These are phyloP conservation scores for Machimus rusticus DNA, from an alignment of 2,888 invertebrate species.

Conservation along the genomic window DNA sequence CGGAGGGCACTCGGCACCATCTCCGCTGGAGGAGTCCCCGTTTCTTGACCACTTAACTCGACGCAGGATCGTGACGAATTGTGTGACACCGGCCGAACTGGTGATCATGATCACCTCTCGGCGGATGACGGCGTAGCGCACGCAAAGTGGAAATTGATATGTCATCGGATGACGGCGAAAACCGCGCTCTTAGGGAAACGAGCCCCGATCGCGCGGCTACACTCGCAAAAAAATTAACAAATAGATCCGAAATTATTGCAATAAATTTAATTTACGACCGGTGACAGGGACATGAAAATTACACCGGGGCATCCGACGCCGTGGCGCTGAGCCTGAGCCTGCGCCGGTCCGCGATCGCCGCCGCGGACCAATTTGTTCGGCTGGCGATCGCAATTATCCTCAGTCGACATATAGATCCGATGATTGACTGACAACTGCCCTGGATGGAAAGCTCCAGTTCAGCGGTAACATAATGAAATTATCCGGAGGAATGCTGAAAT, in stretches of 20 bases:
- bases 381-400: slow-evolving; percentile 43
- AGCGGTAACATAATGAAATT: neutral
- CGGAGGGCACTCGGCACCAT: neutral
- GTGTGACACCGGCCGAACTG: neutral
- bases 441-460: neutral
- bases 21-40: neutral
- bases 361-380: slow-evolving; percentile 45
- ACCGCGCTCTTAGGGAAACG: neutral
- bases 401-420: slow-evolving; percentile 16
- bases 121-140: neutral
- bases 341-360: neutral
- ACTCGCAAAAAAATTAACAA: neutral
- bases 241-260: slow-evolving; percentile 34
- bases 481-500: slow-evolving; percentile 1
- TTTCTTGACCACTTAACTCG: neutral
- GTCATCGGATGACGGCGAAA: slow-evolving; percentile 23
- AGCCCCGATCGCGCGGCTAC: neutral
- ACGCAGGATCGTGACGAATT: slow-evolving; percentile 26
- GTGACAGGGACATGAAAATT: slow-evolving; percentile 45
- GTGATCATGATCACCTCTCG: slow-evolving; percentile 22
- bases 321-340: neutral
- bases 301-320: neutral
- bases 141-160: slow-evolving; percentile 36
- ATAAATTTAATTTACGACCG: slow-evolving; percentile 29
- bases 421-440: slow-evolving; percentile 23